These are phyloP conservation scores for Dendrocincla tyrannina DNA, from an alignment of 2,797 vertebrate genomes.

Conservation along the genomic window DNA sequence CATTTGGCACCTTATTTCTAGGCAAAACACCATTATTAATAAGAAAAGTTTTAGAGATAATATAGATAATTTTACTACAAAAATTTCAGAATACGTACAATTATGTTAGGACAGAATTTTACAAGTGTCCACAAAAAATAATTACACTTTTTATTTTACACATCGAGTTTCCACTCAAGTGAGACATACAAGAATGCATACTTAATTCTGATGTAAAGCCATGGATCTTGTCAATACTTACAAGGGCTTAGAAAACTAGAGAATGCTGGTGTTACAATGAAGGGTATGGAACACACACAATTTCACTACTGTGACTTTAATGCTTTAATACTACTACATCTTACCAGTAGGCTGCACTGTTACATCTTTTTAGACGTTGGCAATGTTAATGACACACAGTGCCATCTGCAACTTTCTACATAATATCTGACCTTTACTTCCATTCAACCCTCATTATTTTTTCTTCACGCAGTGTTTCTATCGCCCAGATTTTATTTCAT, in stretches of 20 bases:
- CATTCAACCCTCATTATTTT: conserved; percentile 76
- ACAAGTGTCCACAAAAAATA: neutral
- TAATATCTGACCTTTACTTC: conserved; percentile 75
- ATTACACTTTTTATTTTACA: neutral
- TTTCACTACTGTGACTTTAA: conserved; percentile 21
- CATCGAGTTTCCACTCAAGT: neutral
- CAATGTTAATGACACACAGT: conserved; percentile 66
- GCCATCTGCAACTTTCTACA: conserved; percentile 77
- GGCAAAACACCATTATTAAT: neutral
- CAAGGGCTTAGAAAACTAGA: neutral
- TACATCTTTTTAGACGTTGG: conserved; percentile 73
- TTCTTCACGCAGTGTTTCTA: conserved; percentile 74
- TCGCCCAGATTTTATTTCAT: conserved; percentile 65
- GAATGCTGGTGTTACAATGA: neutral
- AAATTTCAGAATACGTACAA: neutral
- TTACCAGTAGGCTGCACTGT: conserved; percentile 79
- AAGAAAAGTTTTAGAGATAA: neutral
- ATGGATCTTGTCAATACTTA: neutral
- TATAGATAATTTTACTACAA: neutral
- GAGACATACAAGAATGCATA: neutral
- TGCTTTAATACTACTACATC: conserved; percentile 67
- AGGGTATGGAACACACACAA: neutral
- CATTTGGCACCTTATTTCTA: neutral
- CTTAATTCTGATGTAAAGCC: neutral
- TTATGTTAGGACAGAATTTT: neutral